Evolutionary conservation across 2,113 vertebrate species (phyloP), one percentile per base, ranked within the genome.

Genomic region (Sterrhoptilus dennistouni): DNA sequence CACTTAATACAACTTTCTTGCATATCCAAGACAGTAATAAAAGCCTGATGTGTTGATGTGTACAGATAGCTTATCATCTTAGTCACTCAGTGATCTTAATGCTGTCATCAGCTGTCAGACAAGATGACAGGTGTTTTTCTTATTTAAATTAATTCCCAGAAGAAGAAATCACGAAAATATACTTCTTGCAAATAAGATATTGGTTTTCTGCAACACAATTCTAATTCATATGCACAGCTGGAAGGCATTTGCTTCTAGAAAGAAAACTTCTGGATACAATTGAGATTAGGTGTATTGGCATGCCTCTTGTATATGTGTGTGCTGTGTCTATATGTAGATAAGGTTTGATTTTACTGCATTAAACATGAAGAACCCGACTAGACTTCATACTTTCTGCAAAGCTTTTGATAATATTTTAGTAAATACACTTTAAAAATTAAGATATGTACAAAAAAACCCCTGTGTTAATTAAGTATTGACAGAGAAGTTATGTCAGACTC

Each of bases 31-130:
- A 83, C 54, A 92, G 56, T 69, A 86, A 42, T 69, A 83, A 89
- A 92, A 97, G 87, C 66, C 77, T 83, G 89, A 90, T 77, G 82
- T 83, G 83, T 74, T 77, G 91, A 93, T 70, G 74, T 68, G 65
- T n/a, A 89, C 68, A 61, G 77, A 91, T 23, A 93, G 81, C 83
- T 93, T 95, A 89, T 96, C 91, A 88, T 82, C 64, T 93, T 76
- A 76, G 80, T 78, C 88, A 81, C 95, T 93, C 64, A 12, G 74
- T 53, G 89, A 91, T 85, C 87, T 80, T 80, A 89, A 91, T 61
- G 71, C 90, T 97, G 93, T 84, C 94, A 93, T 40, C 88, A 76
- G 83, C 82, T 96, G 72, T 88, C 95, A 96, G 61, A 80, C 45
- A 93, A 91, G 16, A 84, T 19, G 69, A 89, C 83, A 95, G 68